phyloP scores from a whole-genome alignment of 2,797 vertebrate genomes.

The Danio aesculapii region DNA sequence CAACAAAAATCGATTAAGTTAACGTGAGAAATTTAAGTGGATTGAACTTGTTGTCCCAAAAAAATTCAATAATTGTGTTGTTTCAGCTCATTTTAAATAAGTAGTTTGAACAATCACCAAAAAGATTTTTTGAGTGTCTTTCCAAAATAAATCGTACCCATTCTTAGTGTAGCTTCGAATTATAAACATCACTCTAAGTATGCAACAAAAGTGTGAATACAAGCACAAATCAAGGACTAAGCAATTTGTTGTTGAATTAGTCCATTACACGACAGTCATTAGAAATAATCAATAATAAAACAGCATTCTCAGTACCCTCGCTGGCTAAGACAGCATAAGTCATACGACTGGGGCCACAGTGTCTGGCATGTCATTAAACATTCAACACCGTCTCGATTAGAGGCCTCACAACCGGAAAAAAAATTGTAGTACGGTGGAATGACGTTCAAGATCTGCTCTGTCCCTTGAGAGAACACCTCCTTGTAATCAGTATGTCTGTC shows the following conservation, averaged over 20 bases:
- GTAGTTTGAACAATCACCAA: no score
- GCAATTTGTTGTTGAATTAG: neutral
- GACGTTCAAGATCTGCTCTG: slow-evolving; percentile 38
- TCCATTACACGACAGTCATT: slow-evolving; percentile 30
- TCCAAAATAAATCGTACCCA: no score
- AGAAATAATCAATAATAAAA: slow-evolving; percentile 52
- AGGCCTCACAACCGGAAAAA: slow-evolving; percentile 27
- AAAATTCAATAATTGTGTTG: no score
- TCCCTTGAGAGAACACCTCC: slow-evolving; percentile 33
- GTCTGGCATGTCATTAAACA: slow-evolving; percentile 62
- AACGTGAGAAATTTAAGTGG: no score
- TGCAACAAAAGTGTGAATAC: no score
- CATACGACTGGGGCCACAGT: slow-evolving; percentile 56
- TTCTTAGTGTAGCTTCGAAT: no score
- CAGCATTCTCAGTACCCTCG: slow-evolving; percentile 18
- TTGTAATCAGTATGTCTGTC: slow-evolving; percentile 49
- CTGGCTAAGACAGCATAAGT: slow-evolving; percentile 49
- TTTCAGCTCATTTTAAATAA: no score
- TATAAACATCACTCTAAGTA: no score
- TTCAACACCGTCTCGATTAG: slow-evolving; percentile 55
- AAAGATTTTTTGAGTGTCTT: no score
- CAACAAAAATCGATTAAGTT: no score
- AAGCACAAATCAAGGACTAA: no score
- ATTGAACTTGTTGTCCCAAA: no score
- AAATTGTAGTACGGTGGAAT: slow-evolving; percentile 10